Evolutionary conservation across 2,113 vertebrate genomes (phyloP), one percentile per base, ranked within the genome.

Genomic region (Sceloporus undulatus): DNA sequence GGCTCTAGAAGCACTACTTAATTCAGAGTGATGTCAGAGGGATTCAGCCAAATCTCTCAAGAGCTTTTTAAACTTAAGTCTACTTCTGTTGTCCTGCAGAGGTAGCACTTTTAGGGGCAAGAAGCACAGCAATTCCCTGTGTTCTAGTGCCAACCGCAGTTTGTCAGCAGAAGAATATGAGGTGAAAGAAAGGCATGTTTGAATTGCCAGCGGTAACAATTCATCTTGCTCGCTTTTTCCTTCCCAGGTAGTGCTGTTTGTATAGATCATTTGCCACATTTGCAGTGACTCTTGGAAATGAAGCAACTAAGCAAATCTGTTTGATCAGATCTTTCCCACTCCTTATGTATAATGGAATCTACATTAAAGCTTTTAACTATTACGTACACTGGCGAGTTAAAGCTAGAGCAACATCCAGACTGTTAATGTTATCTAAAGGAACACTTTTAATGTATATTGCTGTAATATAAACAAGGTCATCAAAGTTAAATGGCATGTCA

Each of bases 391-490:
- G 96, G 94, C 92, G 94, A 97, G 95, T 93, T 96, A 95, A 92
- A 93, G 94, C 96, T 97, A 97, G 97, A 97, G 97, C 98, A 97
- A 96, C 95, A 94, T 90, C 91, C 96, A 95, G 95, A 98, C 97
- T 98, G 97, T 98, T 97, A 98, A 98, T 96, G 97, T 97, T 98
- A 97, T 95, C 93, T 94, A 94, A 96, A 96, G 95, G 96, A 97
- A 97, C 94, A 92, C 96, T 96, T 97, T 97, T 98, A 95, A 98
- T 98, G 97, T 97, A 98, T 98, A 96, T 97, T 97, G 97, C 56
- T 42, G 95, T 94, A 96, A 94, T 97, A 96, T 98, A 98, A 97
- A 97, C 96, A 96, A 95, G 97, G 97, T 98, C 97, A 97, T 94
- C 92, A 93, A 95, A 96, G 94, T 97, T 97, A 97, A 98, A 98